Evolutionary conservation across 2,888 invertebrate genomes (phyloP), one percentile per base, ranked within the genome.

Genomic region (Dicyrtomina minuta): DNA sequence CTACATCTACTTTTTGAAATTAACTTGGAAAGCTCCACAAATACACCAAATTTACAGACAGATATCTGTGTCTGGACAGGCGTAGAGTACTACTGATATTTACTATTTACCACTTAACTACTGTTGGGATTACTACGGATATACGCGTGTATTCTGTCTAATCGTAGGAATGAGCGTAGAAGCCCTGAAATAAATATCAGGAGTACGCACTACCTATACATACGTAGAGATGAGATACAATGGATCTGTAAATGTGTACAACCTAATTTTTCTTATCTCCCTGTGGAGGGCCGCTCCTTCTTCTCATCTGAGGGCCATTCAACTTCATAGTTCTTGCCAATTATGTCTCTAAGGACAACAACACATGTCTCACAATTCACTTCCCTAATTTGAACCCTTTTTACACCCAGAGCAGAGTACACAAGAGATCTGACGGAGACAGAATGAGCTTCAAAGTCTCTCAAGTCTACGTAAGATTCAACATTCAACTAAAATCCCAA

Each of bases 311-410:
- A 39, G 58, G 65, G 55, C 55, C 65, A 65, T 65, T 55, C 55
- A 55, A 65, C 65, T 55, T 65, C 43, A 65, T 43, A 65, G 55
- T 65, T 55, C 43, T 26, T 65, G 65, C 65, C 65, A 65, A 65
- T 65, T 65, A 65, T 65, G 65, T 55, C 65, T 65, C 65, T 65
- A 65, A 55, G 55, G 4, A 55, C 65, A 65, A 55, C 65, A 65
- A 41, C 53, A 43, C 55, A 65, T 53, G 55, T 39, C 65, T 44
- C 65, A 55, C 65, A 55, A 55, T 43, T 65, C 65, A 65, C 51
- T 65, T 53, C 24, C 55, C 55, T 65, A 55, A 65, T 65, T 65
- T 65, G 55, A 24, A 51, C 24, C 55, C 53, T 41, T 64, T 64
- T 13, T 22, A 17, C 39, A 13, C 27, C 5, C 56, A 26, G n/a